Conservation (phyloP, 2,797 vertebrate species). For the Dermochelys coriacea region DNA sequence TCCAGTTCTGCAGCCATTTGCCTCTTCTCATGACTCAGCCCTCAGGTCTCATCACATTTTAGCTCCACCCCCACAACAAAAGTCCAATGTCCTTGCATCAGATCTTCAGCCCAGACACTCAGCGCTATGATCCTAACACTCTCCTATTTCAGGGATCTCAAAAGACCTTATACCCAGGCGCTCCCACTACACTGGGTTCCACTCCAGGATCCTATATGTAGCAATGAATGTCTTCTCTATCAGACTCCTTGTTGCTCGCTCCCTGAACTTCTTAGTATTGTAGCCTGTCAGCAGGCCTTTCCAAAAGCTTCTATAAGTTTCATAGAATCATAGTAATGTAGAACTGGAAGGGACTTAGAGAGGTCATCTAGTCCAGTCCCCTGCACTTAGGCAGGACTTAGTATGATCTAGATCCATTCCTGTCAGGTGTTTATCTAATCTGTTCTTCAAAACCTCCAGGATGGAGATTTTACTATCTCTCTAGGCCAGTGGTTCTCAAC, state of each 20-base stretch:
- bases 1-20: not conserved
- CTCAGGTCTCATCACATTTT: not conserved
- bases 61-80: not conserved
- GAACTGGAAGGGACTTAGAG: not conserved
- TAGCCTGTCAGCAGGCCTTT: not conserved
- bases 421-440: not conserved
- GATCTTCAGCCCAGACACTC: not conserved
- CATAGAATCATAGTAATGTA: not conserved
- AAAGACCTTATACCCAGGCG: too few species aligned
- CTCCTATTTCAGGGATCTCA: not conserved
- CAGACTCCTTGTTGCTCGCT: not conserved
- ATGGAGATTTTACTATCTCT: not conserved
- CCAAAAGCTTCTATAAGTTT: not conserved
- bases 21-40: not conserved
- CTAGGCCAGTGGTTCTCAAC: too few species aligned
- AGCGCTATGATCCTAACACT: not conserved
- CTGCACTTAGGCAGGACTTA: not conserved
- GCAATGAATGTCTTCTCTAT: not conserved
- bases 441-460: not conserved
- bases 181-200: too few species aligned
- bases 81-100: not conserved
- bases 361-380: not conserved
- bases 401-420: not conserved
- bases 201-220: not conserved
- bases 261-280: not conserved